phyloP scores from a whole-genome alignment of 2,113 vertebrate species.

The Typhlomys cinereus region DNA sequence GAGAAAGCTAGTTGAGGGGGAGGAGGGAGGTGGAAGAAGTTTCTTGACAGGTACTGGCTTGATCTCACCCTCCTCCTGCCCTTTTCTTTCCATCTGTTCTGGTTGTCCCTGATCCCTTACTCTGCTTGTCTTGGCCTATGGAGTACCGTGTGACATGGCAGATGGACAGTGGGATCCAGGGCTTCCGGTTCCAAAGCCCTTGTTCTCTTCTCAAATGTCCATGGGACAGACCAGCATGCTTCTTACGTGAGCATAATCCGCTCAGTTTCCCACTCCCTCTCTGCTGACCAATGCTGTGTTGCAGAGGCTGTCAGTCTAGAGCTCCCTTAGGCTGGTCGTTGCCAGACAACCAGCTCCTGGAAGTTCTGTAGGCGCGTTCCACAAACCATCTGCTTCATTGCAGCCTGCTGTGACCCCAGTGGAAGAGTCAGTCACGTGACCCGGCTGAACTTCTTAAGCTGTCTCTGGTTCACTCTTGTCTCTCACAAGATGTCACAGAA shows the following conservation, averaged over 20 bases:
- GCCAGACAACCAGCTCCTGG: no score
- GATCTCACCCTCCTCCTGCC: background rate
- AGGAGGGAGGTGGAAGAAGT: background rate
- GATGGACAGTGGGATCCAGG: background rate
- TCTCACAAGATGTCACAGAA: background rate
- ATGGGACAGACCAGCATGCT: no score
- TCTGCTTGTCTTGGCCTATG: background rate
- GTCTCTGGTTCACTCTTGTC: background rate
- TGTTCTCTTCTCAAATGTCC: no score
- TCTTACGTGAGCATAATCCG: background rate
- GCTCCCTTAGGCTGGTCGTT: background rate
- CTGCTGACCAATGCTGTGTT: background rate
- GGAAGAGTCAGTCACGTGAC: background rate
- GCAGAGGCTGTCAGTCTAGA: background rate
- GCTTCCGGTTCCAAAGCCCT: background rate
- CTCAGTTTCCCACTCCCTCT: background rate
- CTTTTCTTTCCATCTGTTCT: background rate
- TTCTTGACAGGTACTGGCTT: rapidly evolving
- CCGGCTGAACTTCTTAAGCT: background rate
- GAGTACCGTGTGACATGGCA: background rate
- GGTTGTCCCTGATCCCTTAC: background rate
- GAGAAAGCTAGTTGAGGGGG: background rate
- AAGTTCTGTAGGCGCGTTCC: background rate
- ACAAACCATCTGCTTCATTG: background rate
- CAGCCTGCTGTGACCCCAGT: background rate